Evolutionary conservation across 2,797 vertebrate species (phyloP).

Genomic region (Arremon brunneinucha): DNA sequence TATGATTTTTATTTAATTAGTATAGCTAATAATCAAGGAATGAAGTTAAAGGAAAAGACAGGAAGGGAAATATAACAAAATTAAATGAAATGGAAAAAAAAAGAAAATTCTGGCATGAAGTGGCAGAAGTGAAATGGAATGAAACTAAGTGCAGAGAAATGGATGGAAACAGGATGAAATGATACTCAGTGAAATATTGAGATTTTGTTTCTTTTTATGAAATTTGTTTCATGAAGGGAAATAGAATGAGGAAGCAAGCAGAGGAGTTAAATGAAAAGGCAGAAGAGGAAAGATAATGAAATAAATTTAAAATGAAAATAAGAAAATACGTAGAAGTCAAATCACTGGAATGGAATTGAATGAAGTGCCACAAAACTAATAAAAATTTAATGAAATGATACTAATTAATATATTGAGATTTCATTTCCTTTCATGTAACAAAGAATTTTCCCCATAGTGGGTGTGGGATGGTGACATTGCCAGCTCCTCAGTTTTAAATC

Average conservation of each 20-base stretch:
- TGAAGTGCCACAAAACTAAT: neutral
- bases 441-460: neutral
- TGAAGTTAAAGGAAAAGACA: neutral
- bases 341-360: neutral
- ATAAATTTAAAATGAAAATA: neutral
- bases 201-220: neutral
- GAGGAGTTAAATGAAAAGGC: neutral
- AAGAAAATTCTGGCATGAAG: neutral
- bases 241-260: neutral
- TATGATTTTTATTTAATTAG: neutral
- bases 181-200: neutral
- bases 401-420: neutral
- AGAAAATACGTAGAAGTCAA: neutral
- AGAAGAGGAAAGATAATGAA: neutral
- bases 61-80: neutral
- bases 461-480: neutral
- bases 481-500: neutral
- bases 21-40: neutral
- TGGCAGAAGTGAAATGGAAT: neutral
- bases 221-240: neutral
- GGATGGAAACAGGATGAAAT: fast-evolving
- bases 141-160: neutral
- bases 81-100: neutral
- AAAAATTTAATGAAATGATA: neutral
- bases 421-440: neutral